Evolutionary conservation across 92 coral and sea anemone genomes (phyloP), one percentile per base, ranked within the genome.

Genomic region (Palythoa grandiflora): DNA sequence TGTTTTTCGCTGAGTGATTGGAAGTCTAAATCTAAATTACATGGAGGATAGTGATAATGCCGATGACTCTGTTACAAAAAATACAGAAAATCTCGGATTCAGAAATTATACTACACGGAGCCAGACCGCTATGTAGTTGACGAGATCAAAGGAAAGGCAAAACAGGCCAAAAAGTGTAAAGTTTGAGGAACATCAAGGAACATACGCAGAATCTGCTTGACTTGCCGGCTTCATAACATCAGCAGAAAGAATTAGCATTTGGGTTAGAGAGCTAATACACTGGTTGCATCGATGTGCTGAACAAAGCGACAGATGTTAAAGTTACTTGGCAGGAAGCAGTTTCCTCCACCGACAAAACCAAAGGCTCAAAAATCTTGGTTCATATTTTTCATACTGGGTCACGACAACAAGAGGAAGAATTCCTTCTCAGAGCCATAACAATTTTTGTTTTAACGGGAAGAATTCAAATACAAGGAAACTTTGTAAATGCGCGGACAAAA

Each of bases 381-480:
- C 71, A 73, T 44, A 12, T 51, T 0, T 55, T 21, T 9, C 14
- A 10, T 28, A 17, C 70, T 63, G 20, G 9, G 10, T 5, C 28
- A 9, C 70, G 3, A 4, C 17, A 12, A 8, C 50, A 44, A 44
- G 71, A 37, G 9, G 84, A 57, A 13, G 84, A 78, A 78, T 4
- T 78, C 2, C 61, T 78, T 14, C 84, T 78, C 16, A 78, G 68
- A 14, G 71, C 55, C 21, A 65, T 86, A 19, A 86, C 71, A 20
- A 17, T 74, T 47, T 86, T 73, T 21, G n/a, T 75, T 5, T 52
- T 73, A 1, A 86, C 89, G 3, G 89, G 89, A 14, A 86, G 83
- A 5, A 86, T 86, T 1, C 72, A 73, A 35, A 74, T 86, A 5
- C 89, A 86, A 60, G 83, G 89, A 9, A 86, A 86, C 19, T 74